Conservation (phyloP, 2,113 vertebrate species). For the Hippocampus barbouri region DNA sequence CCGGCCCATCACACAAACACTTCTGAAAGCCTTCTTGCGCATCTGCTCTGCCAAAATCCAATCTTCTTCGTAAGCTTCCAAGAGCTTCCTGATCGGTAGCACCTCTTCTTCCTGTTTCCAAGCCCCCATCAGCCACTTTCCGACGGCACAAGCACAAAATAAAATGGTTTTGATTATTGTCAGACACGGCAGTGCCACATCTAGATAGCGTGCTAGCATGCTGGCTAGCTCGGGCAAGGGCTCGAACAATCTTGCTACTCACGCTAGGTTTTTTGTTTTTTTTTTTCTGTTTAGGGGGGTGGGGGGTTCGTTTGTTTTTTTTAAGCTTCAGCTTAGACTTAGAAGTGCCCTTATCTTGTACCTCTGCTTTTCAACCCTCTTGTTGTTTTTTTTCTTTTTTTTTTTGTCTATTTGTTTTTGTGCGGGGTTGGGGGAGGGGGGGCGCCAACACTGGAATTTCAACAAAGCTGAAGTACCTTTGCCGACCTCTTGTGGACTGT, state of each 20-base stretch:
- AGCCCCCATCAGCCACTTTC: background rate
- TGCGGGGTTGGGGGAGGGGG: slow-evolving; percentile 18
- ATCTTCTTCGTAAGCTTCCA: background rate
- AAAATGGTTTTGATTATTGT: slow-evolving; percentile 30
- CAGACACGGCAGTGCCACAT: slow-evolving; percentile 18
- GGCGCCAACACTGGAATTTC: slow-evolving; percentile 64
- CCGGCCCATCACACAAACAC: background rate
- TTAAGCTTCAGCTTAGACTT: slow-evolving; percentile 49
- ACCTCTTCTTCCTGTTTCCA: background rate
- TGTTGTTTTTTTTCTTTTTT: slow-evolving; percentile 14
- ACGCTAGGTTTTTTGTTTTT: slow-evolving; percentile 1
- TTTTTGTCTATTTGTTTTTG: too few relatives aligned
- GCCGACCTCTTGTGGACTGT: slow-evolving; percentile 55
- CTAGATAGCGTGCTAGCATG: background rate
- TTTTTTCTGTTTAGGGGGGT: too few relatives aligned
- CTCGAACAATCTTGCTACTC: slow-evolving; percentile 2
- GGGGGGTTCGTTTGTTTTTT: background rate
- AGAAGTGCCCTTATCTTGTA: slow-evolving; percentile 75
- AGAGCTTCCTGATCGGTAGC: background rate
- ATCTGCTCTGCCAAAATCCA: background rate
- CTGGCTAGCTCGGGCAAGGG: slow-evolving; percentile 22
- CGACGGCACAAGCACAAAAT: slow-evolving; percentile 50
- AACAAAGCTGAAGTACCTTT: slow-evolving; percentile 60
- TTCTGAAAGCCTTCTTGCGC: background rate
- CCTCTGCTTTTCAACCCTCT: slow-evolving; percentile 46